Evolutionary conservation across 1,140 invertebrate species (phyloP).

Genomic region (Pemphigus obesinymphae): DNA sequence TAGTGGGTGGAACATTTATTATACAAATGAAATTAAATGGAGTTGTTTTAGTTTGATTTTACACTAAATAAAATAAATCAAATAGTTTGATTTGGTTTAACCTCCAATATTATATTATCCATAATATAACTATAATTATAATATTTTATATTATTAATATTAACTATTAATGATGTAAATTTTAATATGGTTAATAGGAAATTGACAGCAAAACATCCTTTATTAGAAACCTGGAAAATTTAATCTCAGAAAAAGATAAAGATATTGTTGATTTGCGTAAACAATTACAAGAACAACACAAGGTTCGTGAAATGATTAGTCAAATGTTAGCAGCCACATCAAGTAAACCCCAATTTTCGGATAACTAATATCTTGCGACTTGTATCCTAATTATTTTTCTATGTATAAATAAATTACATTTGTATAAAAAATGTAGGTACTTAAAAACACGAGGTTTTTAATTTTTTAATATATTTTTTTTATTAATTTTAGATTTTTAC

Average conservation of each 20-base stretch:
- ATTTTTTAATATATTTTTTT: background rate
- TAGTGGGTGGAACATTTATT: no score
- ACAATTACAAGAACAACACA: conserved; percentile 28
- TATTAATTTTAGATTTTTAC: no score
- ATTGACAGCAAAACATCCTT: conserved; percentile 14
- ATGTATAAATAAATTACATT: background rate
- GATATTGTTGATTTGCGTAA: conserved; percentile 3
- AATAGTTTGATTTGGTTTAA: background rate
- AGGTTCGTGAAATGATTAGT: conserved; percentile 33
- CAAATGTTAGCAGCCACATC: conserved; percentile 34
- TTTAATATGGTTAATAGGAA: background rate
- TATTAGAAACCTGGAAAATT: conserved; percentile 11
- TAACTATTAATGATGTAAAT: background rate
- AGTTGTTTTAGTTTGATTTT: no score
- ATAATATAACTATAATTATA: no score
- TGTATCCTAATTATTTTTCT: background rate
- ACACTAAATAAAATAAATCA: no score
- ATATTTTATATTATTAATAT: background rate
- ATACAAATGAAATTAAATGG: no score
- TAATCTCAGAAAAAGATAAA: conserved; percentile 9
- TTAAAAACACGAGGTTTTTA: background rate
- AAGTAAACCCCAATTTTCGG: background rate
- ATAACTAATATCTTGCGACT: background rate
- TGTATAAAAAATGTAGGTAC: background rate
- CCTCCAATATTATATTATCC: no score